These are phyloP conservation scores for Andricus curvator DNA, from an alignment of 2,888 invertebrate species.

Conservation along the genomic window DNA sequence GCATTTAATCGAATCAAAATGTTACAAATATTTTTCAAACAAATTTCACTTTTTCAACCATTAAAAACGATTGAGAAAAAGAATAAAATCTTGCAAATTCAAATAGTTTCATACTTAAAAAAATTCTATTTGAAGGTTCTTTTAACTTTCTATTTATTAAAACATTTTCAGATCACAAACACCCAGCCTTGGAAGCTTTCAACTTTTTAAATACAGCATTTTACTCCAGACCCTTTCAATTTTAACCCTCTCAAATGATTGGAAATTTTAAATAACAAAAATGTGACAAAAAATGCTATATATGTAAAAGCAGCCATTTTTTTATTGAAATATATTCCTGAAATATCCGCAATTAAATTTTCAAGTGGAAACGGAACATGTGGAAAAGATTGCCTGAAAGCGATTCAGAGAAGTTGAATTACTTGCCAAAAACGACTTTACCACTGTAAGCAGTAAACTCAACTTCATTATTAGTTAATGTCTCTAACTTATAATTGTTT, in stretches of 20 bases:
- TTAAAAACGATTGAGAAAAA: too few species aligned
- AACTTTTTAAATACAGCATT: not conserved
- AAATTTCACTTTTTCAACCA: not conserved
- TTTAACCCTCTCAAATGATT: not conserved
- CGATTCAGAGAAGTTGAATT: not conserved
- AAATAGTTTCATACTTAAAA: not conserved
- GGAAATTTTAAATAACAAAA: not conserved
- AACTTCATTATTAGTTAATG: not conserved
- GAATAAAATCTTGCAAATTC: not conserved
- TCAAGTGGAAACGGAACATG: not conserved
- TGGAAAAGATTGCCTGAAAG: not conserved
- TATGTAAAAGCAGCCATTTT: too few species aligned
- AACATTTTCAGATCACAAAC: not conserved
- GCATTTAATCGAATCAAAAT: too few species aligned
- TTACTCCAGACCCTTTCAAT: not conserved
- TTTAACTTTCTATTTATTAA: not conserved
- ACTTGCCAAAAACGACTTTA: slow-evolving; percentile 1
- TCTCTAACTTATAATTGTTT: not conserved
- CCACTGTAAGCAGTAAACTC: not conserved
- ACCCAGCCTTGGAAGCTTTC: not conserved
- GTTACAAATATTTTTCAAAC: not conserved
- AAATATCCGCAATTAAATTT: not conserved
- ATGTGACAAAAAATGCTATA: not conserved
- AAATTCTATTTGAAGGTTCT: not conserved
- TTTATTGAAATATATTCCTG: too few species aligned